These are phyloP conservation scores for Acanthosepion esculentum DNA, from an alignment of 2,888 invertebrate genomes.

Conservation along the genomic window DNA sequence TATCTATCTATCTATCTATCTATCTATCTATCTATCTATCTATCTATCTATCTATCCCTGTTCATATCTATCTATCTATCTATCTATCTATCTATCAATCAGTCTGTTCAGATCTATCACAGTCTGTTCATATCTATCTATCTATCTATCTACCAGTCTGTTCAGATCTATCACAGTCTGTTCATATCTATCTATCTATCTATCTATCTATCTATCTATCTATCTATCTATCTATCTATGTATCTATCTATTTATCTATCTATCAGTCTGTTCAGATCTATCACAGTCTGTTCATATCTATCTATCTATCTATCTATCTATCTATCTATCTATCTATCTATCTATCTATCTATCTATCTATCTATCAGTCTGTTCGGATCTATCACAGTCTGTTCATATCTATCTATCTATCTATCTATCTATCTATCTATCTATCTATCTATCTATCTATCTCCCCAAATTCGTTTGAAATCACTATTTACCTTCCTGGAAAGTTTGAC, in stretches of 20 bases:
- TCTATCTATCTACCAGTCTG: background rate
- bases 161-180: too few relatives aligned
- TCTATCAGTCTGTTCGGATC: too few relatives aligned
- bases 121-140: too few relatives aligned
- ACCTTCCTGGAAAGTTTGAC: too few relatives aligned
- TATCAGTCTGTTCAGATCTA: background rate
- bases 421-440: background rate
- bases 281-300: too few relatives aligned
- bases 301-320: too few relatives aligned
- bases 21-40: background rate
- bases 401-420: conserved; percentile 13
- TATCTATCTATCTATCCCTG: background rate
- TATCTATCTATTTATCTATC: background rate
- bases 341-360: too few relatives aligned
- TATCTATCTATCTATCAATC: background rate
- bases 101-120: too few relatives aligned
- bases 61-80: background rate
- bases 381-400: background rate
- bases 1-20: background rate
- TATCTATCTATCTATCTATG: background rate
- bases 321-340: too few relatives aligned
- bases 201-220: background rate
- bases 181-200: too few relatives aligned
- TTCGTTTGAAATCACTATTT: too few relatives aligned
- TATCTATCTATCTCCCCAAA: background rate